Percentiles rank a stretch among this genome's conserved stretches.
Conservation (phyloP, 2,797 vertebrate species). For the Novumbra hubbsi region DNA sequence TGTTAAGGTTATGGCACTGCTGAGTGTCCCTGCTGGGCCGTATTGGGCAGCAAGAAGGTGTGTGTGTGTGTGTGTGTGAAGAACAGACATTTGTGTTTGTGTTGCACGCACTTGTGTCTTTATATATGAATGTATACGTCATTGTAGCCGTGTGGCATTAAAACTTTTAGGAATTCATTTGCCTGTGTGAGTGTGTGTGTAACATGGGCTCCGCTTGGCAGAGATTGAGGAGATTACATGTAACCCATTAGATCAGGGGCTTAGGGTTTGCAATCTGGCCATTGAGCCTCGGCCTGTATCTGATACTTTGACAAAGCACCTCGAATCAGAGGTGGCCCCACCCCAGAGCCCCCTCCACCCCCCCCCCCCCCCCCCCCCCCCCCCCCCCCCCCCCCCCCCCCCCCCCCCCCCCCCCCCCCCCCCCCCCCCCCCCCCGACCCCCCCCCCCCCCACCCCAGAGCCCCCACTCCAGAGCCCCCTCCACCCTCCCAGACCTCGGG, state of each 20-base stretch:
- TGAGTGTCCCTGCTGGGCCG: constrained; percentile 64
- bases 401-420: not conserved
- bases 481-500: not conserved
- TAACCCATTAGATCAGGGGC: constrained; percentile 21
- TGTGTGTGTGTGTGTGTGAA: not conserved
- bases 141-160: not conserved
- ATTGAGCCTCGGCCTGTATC: constrained; percentile 27
- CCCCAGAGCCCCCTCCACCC: too few species aligned
- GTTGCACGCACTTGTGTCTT: not conserved
- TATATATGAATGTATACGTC: not conserved
- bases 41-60: constrained; percentile 21
- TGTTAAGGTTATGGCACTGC: constrained; percentile 70
- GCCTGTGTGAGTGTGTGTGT: not conserved
- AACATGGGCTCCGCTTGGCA: not conserved
- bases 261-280: constrained; percentile 11
- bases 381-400: not conserved
- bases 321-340: not conserved
- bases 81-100: not conserved
- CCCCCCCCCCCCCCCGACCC: not conserved
- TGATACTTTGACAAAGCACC: constrained; percentile 17
- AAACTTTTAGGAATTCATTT: not conserved
- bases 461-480: not conserved
- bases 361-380: not conserved
- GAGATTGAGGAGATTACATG: constrained; percentile 27
- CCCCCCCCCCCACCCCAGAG: not conserved